phyloP scores from a whole-genome alignment of 2,888 invertebrate species.

The Eristalis arbustorum region DNA sequence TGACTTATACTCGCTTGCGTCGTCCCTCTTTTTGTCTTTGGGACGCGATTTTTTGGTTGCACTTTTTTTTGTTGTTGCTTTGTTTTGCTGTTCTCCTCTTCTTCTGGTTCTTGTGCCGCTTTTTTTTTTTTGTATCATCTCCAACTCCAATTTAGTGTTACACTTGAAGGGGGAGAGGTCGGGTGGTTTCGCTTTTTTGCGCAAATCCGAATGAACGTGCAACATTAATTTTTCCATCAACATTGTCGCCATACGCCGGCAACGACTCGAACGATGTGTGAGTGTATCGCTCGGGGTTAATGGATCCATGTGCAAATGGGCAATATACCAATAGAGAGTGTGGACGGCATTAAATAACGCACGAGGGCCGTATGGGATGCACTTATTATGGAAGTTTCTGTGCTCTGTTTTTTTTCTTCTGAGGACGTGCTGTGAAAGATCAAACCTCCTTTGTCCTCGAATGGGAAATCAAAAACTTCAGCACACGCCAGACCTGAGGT shows the following conservation, averaged over 20 bases:
- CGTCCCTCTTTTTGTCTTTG: conserved; percentile 15
- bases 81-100: neutral
- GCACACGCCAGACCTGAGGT: too few species aligned
- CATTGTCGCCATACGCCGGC: conserved; percentile 29
- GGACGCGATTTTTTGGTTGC: conserved; percentile 41
- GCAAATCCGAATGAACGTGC: conserved; percentile 25
- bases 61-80: neutral
- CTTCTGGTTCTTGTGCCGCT: conserved; percentile 11
- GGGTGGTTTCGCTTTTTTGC: conserved; percentile 9
- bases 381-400: neutral
- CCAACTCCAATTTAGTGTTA: conserved; percentile 26
- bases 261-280: conserved; percentile 22
- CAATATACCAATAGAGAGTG: neutral
- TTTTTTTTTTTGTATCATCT: conserved; percentile 7
- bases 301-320: conserved; percentile 37
- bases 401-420: neutral
- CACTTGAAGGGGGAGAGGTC: neutral
- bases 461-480: too few species aligned
- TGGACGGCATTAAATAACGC: conserved; percentile 18
- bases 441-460: too few species aligned
- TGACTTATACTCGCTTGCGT: conserved; percentile 17
- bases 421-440: too few species aligned
- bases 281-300: conserved; percentile 32
- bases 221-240: conserved; percentile 60
- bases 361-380: conserved; percentile 15